Conservation (phyloP, 2,113 vertebrate species). For the Hippocampus guttulatus region DNA sequence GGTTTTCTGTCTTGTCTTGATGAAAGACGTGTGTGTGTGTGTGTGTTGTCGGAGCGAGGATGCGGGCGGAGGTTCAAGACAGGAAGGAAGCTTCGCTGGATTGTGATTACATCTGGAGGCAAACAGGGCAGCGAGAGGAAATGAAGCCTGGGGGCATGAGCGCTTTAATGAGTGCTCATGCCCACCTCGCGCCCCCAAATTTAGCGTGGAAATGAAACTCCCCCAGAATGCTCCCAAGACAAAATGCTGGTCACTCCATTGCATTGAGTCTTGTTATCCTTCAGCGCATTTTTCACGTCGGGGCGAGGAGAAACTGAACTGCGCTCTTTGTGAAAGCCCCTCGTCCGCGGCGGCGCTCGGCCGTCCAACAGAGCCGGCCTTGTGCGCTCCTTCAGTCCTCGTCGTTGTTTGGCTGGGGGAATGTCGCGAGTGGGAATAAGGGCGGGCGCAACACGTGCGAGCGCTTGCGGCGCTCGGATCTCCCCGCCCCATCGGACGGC, state of each 20-base stretch:
- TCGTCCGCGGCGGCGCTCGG: no score
- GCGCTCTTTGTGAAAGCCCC: background rate
- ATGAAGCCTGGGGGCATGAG: constrained; percentile 52
- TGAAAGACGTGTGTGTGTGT: background rate
- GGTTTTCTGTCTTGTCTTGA: background rate
- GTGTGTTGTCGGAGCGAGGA: constrained; percentile 1
- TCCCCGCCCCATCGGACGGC: no score
- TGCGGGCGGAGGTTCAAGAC: constrained; percentile 3
- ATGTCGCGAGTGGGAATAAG: constrained; percentile 64
- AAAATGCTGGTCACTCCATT: no score
- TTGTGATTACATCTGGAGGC: constrained; percentile 67
- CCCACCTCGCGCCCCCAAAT: background rate
- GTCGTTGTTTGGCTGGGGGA: constrained; percentile 55
- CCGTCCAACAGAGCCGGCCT: constrained; percentile 36
- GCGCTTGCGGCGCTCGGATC: constrained; percentile 1
- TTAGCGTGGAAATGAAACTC: background rate
- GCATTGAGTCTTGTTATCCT: no score
- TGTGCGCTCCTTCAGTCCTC: constrained; percentile 12
- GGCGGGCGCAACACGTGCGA: constrained; percentile 49
- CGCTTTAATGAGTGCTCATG: background rate
- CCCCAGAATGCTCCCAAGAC: background rate
- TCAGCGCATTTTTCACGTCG: constrained; percentile 24
- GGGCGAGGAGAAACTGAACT: background rate
- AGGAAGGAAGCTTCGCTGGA: constrained; percentile 68
- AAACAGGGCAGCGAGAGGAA: constrained; percentile 61